Conservation (phyloP, 2,797 vertebrate species). For the Carapus acus region DNA sequence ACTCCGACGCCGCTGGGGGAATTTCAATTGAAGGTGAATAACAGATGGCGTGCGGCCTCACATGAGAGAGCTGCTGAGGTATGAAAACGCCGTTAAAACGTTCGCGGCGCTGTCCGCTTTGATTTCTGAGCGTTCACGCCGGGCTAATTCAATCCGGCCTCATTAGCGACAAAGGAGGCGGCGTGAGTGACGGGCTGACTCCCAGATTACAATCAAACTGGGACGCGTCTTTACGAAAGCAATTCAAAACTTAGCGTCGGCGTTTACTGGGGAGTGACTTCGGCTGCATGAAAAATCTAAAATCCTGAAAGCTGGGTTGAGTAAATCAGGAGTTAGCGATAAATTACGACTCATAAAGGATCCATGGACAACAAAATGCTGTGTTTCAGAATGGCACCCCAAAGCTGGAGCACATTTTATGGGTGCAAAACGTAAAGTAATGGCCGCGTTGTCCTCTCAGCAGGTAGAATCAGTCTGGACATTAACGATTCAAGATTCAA, state of each 20-base stretch:
- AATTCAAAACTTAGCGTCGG: slow-evolving; percentile 24
- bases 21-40: slow-evolving; percentile 56
- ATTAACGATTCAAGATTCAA: no score
- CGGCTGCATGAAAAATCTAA: slow-evolving; percentile 14
- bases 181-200: slow-evolving; percentile 31
- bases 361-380: no score
- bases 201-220: slow-evolving; percentile 34
- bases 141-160: slow-evolving; percentile 31
- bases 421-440: no score
- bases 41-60: slow-evolving; percentile 59
- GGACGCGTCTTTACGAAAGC: slow-evolving; percentile 31
- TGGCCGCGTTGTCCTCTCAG: no score
- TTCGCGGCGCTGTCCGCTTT: slow-evolving; percentile 16
- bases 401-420: no score
- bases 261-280: slow-evolving; percentile 28
- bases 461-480: no score
- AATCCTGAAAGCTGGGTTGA: no score
- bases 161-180: slow-evolving; percentile 20
- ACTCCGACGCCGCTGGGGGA: slow-evolving; percentile 29
- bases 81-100: slow-evolving; percentile 34
- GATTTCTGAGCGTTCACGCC: slow-evolving; percentile 28
- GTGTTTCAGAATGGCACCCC: no score
- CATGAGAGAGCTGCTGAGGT: slow-evolving; percentile 39
- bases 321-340: no score
- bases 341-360: no score